Evolutionary conservation across 2,113 vertebrate genomes (phyloP), one percentile per base, ranked within the genome.

Genomic region (Catharus fuscescens): DNA sequence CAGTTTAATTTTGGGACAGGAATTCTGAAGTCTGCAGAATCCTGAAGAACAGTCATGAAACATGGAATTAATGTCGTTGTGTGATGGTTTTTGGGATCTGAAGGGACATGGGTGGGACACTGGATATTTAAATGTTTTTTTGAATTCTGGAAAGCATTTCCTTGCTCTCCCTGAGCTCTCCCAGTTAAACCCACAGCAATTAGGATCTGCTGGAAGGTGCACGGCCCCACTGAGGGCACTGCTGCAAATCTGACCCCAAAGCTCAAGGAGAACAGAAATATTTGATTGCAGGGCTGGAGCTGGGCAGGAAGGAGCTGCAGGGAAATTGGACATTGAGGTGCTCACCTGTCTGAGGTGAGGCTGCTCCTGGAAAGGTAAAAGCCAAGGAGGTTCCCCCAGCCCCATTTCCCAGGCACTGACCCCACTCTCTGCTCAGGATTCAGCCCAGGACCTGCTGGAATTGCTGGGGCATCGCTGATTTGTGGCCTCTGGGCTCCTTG

Each of bases 301-400:
- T 18, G 61, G 40, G 52, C 77, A 80, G 61, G 61, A 19, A 56
- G 45, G 1, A 2, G 2, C 61, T 20, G 62, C 62, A 67, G 78
- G 52, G 62, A 26, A 32, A 4, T 6, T 9, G 53, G 62, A 2
- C n/a, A 14, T 3, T 0, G 3, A 57, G 64, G 20, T 4, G 77
- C 77, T 19, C 42, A 44, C 42, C 42, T 44, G 15, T 18, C 40
- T 29, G 48, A 29, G 48, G 3, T 1, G 21, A 13, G 32, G 61
- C 61, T 66, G 61, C 1, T 56, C 3, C 62, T 67, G 62, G 52
- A 20, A 16, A 32, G 32, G 26, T 7, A 29, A 28, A 62, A 16
- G 19, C 17, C 7, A 25, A 57, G 77, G 62, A 56, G 8, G 38
- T 32, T 67, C 10, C 42, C 47, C 52, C 78, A 45, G 77, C 25